Evolutionary conservation across 2,113 vertebrate species (phyloP), one percentile per base, ranked within the genome.

Genomic region (Syngnathus scovelli): DNA sequence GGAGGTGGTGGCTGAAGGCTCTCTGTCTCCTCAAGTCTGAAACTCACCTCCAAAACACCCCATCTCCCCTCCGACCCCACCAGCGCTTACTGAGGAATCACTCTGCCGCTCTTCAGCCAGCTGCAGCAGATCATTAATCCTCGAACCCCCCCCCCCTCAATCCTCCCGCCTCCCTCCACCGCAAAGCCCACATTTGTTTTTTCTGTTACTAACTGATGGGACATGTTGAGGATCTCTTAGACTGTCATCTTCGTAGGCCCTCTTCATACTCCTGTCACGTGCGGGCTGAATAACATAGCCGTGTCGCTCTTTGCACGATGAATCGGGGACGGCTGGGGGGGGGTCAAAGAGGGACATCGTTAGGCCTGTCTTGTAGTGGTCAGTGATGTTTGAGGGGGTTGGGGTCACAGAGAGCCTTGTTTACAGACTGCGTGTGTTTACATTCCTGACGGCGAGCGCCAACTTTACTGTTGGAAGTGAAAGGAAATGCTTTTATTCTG

Each of bases 401-500:
- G 82, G 82, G 83, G 85, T 86, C 75, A 85, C 80, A 87, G 83
- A 77, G 85, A 84, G 80, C 81, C 87, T 84, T 91, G 90, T 92
- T 92, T 92, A 92, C 89, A 92, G 89, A 90, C 86, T 83, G 85
- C 66, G 70, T 83, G 82, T 92, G 91, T 92, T 92, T 92, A 92
- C 91, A 92, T 92, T 92, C 89, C 90, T 88, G 83, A 83, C 87
- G 87, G 85, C 81, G 77, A 90, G 87, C 77, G 74, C 85, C 83
- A 87, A 87, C 87, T 88, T 90, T 83, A 86, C 87, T 88, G 86
- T 83, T 88, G 80, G 83, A 85, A 86, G 86, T 90, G 83, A 90
- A 90, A 88, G 87, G 87, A 91, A 89, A 89, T 85, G 83, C 87
- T 89, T 84, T 85, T 87, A 86, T 91, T 90, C 83, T 90, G 86